Base-by-base conservation (phyloP, 1,140 invertebrate species). In the Carposina sasakii region DNA sequence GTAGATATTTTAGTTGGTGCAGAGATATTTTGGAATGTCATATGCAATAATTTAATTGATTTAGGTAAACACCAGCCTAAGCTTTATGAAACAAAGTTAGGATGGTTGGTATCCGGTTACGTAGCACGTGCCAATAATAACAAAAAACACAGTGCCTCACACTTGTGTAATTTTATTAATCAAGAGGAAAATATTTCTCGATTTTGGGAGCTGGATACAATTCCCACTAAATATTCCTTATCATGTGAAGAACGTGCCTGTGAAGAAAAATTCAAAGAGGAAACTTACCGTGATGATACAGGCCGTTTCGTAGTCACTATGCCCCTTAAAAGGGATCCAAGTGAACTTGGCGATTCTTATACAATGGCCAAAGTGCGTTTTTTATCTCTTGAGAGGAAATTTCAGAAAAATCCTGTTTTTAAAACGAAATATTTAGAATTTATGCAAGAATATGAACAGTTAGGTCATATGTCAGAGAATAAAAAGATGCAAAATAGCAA, bases 41-140 rank as follows among this genome's bases (percentile, higher is more conserved):
- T 66, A 54, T 20, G 41, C 15, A 36, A 22, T 47, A 54, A 57
- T 33, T 51, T 39, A 4, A 60, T 66, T 37, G 41, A 57, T 5
- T 54, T 65, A 52, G 55, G 54, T 15, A 65, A 54, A 54, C 51
- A 65, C 17, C 31, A 48, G 40, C 62, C 62, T 30, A 61, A 54
- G 12, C 34, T 58, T 10, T 52, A 48, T 26, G 46, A 59, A 48
- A 59, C 53, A 0, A 65, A 58, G 50, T 31, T 62, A 13, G 59
- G 59, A 34, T 61, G 62, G 62, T n/a, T 65, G 6, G 45, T 61
- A 9, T 48, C 52, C 23, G 52, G 61, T 10, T 39, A 42, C 39
- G 28, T 31, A 2, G 17, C 28, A 30, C n/a, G 26, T 21, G 5
- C 9, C 19, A 31, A 44, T 30, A 31, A 16, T n/a, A 30, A n/a